Evolutionary conservation across 2,888 invertebrate species (phyloP), one percentile per base, ranked within the genome.

Genomic region (Amaurobius ferox): DNA sequence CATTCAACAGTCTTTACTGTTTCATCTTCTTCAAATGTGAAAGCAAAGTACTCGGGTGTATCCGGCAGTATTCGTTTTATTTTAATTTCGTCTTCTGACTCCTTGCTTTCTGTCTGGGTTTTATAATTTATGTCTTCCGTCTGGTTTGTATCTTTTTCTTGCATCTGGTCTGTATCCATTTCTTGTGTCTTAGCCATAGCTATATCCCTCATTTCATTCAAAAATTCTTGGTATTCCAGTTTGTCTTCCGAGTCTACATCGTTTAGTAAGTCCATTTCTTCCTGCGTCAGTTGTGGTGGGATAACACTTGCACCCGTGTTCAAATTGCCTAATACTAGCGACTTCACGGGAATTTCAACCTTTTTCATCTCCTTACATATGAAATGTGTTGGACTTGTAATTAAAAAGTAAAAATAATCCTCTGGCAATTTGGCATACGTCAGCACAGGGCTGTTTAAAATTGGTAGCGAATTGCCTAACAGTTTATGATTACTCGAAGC

Each of bases 41-140:
- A 29, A 6, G 83, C 23, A 23, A 85, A 77, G 16, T 66, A 85
- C 19, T 77, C 83, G 16, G 83, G 83, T 55, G 48, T 66, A 23
- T 71, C 39, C n/a, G 83, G 77, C 26, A 55, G 72, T 29, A 9
- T 11, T 35, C n/a, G 40, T 67, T 66, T n/a, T 19, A 61, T 26
- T 26, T 19, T 23, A 1, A 19, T 23, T 39, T 32, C 55, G 1
- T 30, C 28, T 23, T 28, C 11, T 1, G 30, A 30, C 28, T 55
- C 32, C n/a, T 74, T 40, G 35, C 32, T 11, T 16, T 67, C 67
- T 19, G 13, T n/a, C 35, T 32, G 35, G 0, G n/a, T n/a, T n/a
- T n/a, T n/a, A n/a, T n/a, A n/a, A n/a, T n/a, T n/a, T n/a, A n/a
- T 26, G 48, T 3, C n/a, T 39, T 68, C 40, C 68, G 23, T 39